phyloP scores from a whole-genome alignment of 2,888 invertebrate species.

The Cactoblastis cactorum region DNA sequence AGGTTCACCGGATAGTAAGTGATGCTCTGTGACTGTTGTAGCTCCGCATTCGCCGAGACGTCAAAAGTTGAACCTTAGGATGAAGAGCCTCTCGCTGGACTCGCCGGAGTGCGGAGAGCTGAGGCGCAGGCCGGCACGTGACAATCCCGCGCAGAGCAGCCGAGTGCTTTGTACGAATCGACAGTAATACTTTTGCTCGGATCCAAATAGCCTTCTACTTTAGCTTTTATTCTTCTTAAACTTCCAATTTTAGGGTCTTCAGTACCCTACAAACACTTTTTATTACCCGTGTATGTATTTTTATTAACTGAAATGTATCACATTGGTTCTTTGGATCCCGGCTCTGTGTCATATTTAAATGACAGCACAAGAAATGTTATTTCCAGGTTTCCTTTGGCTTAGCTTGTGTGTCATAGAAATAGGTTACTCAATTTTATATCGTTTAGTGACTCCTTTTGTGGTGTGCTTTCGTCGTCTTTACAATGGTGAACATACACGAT shows the following conservation, averaged over 20 bases:
- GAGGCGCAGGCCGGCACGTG: constrained; percentile 81
- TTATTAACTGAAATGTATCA: not conserved
- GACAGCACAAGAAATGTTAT: constrained; percentile 61
- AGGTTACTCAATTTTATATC: constrained; percentile 40
- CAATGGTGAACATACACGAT: constrained; percentile 24
- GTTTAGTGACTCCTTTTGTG: constrained; percentile 39
- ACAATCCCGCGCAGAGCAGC: constrained; percentile 77
- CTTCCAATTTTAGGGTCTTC: not conserved
- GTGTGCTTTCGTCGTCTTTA: constrained; percentile 44
- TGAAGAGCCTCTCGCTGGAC: constrained; percentile 98
- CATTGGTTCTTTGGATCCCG: constrained; percentile 57
- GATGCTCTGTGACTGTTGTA: constrained; percentile 78
- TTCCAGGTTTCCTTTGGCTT: constrained; percentile 55
- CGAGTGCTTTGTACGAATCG: constrained; percentile 81
- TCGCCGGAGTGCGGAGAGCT: constrained; percentile 95
- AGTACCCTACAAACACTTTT: not conserved
- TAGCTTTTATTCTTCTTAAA: not conserved
- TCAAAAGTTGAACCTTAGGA: constrained; percentile 96
- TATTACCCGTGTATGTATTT: not conserved
- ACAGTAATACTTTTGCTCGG: constrained; percentile 42
- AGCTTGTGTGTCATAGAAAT: constrained; percentile 57
- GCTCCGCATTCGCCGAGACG: constrained; percentile 97
- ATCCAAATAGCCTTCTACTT: constrained; percentile 55
- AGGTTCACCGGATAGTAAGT: constrained; percentile 28
- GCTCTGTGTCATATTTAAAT: constrained; percentile 56